phyloP scores from a whole-genome alignment of 2,113 vertebrate species.

The Camelus bactrianus region DNA sequence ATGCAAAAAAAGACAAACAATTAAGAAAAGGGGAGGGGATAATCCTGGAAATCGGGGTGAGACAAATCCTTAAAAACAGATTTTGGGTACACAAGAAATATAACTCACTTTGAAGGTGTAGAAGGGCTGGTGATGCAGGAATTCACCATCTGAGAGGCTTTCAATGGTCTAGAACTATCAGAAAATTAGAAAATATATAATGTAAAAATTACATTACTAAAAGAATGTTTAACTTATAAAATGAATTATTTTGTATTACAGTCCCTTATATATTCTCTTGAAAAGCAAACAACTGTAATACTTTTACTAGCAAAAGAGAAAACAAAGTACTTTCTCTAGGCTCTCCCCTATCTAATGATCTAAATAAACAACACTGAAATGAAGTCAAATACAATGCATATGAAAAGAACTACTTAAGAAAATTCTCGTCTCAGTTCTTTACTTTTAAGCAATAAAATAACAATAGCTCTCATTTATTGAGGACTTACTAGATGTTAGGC shows the following conservation, averaged over 20 bases:
- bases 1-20: conserved; percentile 69
- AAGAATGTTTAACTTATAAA: conserved; percentile 76
- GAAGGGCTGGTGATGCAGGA: conserved; percentile 90
- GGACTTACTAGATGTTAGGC: conserved; percentile 59
- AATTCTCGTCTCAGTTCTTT: conserved; percentile 51
- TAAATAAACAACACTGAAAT: conserved; percentile 43
- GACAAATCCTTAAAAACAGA: conserved; percentile 67
- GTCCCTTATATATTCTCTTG: neutral
- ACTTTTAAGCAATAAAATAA: conserved; percentile 57
- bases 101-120: conserved; percentile 91
- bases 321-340: conserved; percentile 53
- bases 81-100: conserved; percentile 65
- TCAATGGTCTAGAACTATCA: conserved; percentile 94
- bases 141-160: conserved; percentile 94
- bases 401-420: conserved; percentile 36
- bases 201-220: conserved; percentile 75
- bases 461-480: conserved; percentile 73
- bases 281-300: conserved; percentile 56
- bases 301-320: conserved; percentile 58
- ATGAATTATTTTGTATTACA: conserved; percentile 56
- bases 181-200: conserved; percentile 82
- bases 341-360: conserved; percentile 8
- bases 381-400: conserved; percentile 45
- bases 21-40: neutral
- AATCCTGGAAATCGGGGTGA: conserved; percentile 57